Base-by-base conservation (phyloP, 2,888 invertebrate species). In the Ctena decussata region DNA sequence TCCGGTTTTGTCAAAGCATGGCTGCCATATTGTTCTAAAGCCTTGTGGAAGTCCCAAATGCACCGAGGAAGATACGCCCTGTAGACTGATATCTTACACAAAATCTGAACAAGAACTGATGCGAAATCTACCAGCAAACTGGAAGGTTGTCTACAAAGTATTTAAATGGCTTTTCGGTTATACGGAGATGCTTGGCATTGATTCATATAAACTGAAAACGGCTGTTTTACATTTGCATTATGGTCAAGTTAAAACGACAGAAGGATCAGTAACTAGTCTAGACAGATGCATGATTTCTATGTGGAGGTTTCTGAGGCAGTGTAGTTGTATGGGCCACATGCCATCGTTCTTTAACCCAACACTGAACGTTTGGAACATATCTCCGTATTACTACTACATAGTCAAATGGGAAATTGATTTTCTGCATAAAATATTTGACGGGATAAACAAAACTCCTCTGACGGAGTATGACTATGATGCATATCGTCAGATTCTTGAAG, bases 11-110 rank as follows among this genome's bases (percentile, higher is more conserved):
- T 27, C 12, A 15, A 80, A 80, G n/a, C 65, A 80, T 69, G 80
- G 80, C 11, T 80, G 73, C n/a, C 80, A 80, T 44, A 74, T 80
- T 24, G 80, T 80, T 35, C 74, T 80, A 46, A 80, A 80, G 44
- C 69, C 79, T n/a, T 80, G 79, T 35, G 71, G 72, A 21, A 60
- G 35, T 11, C 18, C 12, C 12, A 27, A 27, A n/a, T 80, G 79
- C 30, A 35, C 30, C 30, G 57, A 73, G 0, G 41, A 73, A 21
- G 44, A 73, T 24, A 73, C 41, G 21, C 11, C 35, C n/a, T 80
- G 79, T 32, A 60, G 79, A n/a, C 73, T 80, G 6, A 80, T 80
- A 32, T 80, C 79, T 0, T 80, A 80, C 39, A 80, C 73, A 18
- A 80, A 80, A 60, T 73, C 79, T 1, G 79, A 80, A 60, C 60